A percentile compares a stretch with the other conserved stretches of the same genome.
Evolutionary conservation across 2,797 vertebrate genomes (phyloP).

Genomic region (Loris lydekkerianus): DNA sequence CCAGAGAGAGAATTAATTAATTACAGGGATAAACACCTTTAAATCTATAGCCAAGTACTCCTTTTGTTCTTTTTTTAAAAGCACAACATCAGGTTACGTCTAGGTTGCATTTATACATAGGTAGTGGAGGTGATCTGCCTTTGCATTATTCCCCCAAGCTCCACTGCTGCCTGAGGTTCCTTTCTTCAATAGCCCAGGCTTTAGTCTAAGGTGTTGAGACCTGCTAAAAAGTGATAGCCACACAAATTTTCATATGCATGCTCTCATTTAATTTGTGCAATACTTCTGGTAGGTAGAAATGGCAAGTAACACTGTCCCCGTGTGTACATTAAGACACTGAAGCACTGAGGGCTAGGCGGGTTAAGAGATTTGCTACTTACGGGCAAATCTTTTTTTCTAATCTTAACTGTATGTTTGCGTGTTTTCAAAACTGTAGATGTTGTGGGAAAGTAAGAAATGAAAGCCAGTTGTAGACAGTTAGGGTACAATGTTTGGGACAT

Average conservation of each 20-base stretch:
- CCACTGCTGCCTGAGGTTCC: not conserved
- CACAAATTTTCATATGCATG: not conserved
- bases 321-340: not conserved
- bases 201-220: not conserved
- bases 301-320: not conserved
- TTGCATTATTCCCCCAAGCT: not conserved
- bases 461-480: not conserved
- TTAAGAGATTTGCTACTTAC: not conserved
- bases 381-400: not conserved
- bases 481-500: not conserved
- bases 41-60: not conserved
- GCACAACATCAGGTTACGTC: not conserved
- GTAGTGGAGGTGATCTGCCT: not conserved
- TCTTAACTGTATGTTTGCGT: not conserved
- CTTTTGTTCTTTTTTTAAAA: not conserved
- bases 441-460: not conserved
- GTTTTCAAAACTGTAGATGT: not conserved
- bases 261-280: conserved; percentile 4
- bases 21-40: not conserved
- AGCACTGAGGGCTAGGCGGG: not conserved
- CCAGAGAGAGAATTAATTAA: not conserved
- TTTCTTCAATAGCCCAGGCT: not conserved
- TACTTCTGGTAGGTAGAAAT: not conserved
- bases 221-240: not conserved
- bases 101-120: not conserved